Base-by-base conservation (phyloP, 1,140 invertebrate species). In the Rhizoglyphus robini region DNA sequence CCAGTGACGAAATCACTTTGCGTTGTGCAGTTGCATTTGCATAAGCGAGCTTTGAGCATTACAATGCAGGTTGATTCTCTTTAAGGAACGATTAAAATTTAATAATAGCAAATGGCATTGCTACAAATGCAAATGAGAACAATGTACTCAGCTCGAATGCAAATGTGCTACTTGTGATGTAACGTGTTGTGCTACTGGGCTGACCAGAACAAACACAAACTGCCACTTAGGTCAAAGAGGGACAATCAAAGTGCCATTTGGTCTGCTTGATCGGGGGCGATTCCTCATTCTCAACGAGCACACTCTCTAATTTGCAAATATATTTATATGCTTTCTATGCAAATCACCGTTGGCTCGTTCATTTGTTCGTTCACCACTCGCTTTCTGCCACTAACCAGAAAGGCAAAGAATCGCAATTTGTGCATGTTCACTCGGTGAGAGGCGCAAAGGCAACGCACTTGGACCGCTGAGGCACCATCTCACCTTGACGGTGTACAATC, bases 241-340 rank as follows among this genome's bases (percentile, higher is more conserved):
- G 20, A 54, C 51, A 54, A 54, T 20, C 8, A 54, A 5, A 54
- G 20, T 20, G 20, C 8, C 51, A 54, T 8, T 20, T 8, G 20
- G 23, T 46, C n/a, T n/a, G n/a, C n/a, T 25, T 32, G 51, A 54
- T 25, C 8, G 20, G 51, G 31, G 51, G 51, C 51, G 51, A 54
- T 54, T 54, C 51, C 23, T 5, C 8, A 8, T 20, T 23, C 23
- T 32, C 8, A 54, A 54, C 51, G 51, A 20, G 51, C 51, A 5
- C 23, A 27, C 51, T 41, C 36, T 29, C 58, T 60, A 60, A 60
- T 60, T 60, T 60, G 58, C 58, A 60, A 60, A 60, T 29, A 60
- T 60, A 60, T 60, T 60, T 60, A 60, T 60, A 60, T 32, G 58
- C 27, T 60, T 60, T 60, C 27, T 60, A 60, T 60, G 58, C 30